Evolutionary conservation across 2,797 vertebrate species (phyloP).

Genomic region (Acanthiza pusilla): DNA sequence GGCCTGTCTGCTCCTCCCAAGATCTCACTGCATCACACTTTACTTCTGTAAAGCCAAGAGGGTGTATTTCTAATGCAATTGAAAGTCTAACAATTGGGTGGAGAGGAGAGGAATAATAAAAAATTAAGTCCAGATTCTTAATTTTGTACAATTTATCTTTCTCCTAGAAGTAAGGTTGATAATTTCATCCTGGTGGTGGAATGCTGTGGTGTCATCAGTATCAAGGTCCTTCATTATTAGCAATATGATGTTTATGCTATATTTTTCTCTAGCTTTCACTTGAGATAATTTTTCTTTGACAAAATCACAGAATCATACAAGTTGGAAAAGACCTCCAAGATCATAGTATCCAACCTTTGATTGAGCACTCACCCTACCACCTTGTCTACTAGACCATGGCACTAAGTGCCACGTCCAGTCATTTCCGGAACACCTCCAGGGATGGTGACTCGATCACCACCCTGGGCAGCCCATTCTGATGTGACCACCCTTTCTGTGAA

Average conservation of each 20-base stretch:
- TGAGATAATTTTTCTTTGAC: background rate
- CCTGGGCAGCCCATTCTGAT: background rate
- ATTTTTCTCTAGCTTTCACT: background rate
- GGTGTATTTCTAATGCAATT: background rate
- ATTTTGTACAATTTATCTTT: background rate
- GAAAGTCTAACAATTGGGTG: background rate
- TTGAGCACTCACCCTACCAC: background rate
- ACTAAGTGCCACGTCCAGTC: background rate
- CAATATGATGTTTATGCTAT: background rate
- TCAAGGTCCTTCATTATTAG: background rate
- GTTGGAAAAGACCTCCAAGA: background rate
- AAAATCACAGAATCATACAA: background rate
- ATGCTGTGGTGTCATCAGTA: background rate
- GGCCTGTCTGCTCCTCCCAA: background rate
- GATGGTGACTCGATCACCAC: background rate
- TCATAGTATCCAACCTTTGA: background rate
- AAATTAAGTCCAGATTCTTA: background rate
- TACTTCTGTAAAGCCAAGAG: background rate
- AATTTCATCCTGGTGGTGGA: background rate
- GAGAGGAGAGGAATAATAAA: accelerated
- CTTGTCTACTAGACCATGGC: background rate
- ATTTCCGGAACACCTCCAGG: background rate
- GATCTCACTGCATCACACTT: background rate
- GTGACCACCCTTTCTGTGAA: background rate
- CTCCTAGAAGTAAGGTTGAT: background rate